Conservation (phyloP, 2,888 invertebrate species). For the Drosophila antonietae region DNA sequence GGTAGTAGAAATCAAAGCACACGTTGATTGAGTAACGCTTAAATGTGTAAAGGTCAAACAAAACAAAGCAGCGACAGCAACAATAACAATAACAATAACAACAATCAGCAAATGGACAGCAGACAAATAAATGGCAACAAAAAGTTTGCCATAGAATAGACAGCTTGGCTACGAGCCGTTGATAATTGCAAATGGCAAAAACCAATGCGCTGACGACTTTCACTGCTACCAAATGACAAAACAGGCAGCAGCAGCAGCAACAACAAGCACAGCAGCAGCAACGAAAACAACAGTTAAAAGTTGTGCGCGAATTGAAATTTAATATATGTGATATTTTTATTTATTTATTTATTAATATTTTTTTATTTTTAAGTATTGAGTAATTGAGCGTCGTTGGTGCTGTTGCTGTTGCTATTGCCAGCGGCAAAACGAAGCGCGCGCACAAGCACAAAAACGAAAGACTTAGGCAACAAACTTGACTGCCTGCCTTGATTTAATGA, state of each 20-base stretch:
- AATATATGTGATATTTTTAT: conserved; percentile 40
- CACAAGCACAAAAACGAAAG: conserved; percentile 65
- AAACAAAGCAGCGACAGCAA: conserved; percentile 27
- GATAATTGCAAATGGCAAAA: conserved; percentile 52
- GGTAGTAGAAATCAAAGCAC: conserved; percentile 63
- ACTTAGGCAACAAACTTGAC: conserved; percentile 75
- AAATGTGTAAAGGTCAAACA: conserved; percentile 75
- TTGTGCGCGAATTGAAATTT: conserved; percentile 54
- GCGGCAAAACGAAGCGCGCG: conserved; percentile 31
- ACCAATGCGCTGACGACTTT: conserved; percentile 67
- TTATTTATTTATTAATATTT: conserved; percentile 20
- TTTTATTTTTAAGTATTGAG: conserved; percentile 61
- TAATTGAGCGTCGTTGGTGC: conserved; percentile 58
- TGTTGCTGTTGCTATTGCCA: conserved; percentile 24
- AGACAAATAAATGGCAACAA: conserved; percentile 26
- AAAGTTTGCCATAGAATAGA: conserved; percentile 57
- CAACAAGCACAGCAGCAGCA: conserved; percentile 34
- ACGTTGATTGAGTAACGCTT: conserved; percentile 71
- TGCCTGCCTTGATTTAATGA: conserved; percentile 66
- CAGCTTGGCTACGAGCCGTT: conserved; percentile 42
- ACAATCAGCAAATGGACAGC: not conserved
- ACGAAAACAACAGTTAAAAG: conserved; percentile 37
- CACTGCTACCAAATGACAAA: conserved; percentile 66
- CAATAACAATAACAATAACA: conserved; percentile 8
- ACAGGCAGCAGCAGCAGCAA: not conserved